Evolutionary conservation across 2,113 vertebrate species (phyloP).

Genomic region (Varanus komodoensis): DNA sequence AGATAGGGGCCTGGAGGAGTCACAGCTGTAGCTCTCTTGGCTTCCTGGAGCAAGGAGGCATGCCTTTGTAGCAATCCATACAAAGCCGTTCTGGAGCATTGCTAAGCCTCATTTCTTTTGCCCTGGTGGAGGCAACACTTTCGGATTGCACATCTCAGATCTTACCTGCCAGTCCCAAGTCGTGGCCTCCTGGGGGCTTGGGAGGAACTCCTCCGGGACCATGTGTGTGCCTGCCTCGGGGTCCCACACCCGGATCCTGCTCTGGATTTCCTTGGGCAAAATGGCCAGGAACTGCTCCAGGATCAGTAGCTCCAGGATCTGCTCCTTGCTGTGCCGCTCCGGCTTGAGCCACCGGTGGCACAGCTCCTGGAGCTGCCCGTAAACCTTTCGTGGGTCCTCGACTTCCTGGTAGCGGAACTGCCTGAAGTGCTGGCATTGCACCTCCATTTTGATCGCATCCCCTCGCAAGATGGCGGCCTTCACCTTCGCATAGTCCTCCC

Average conservation of each 20-base stretch:
- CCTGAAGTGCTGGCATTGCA: slow-evolving; percentile 54
- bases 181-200: slow-evolving; percentile 26
- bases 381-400: slow-evolving; percentile 52
- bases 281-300: slow-evolving; percentile 71
- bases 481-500: slow-evolving; percentile 13
- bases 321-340: slow-evolving; percentile 62
- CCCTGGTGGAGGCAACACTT: too few relatives aligned
- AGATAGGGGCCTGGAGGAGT: not conserved
- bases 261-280: slow-evolving; percentile 55
- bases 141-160: not conserved
- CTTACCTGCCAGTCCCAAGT: slow-evolving; percentile 45
- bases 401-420: slow-evolving; percentile 64
- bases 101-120: not conserved
- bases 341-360: slow-evolving; percentile 68
- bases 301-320: slow-evolving; percentile 69
- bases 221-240: slow-evolving; percentile 51
- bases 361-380: slow-evolving; percentile 60
- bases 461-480: slow-evolving; percentile 49
- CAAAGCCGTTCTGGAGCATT: not conserved
- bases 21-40: not conserved
- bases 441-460: slow-evolving; percentile 43
- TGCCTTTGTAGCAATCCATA: not conserved
- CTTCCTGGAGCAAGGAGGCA: not conserved
- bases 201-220: slow-evolving; percentile 63
- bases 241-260: slow-evolving; percentile 53